Base-by-base conservation (phyloP, 2,113 vertebrate genomes). In the Pelmatolapia mariae region DNA sequence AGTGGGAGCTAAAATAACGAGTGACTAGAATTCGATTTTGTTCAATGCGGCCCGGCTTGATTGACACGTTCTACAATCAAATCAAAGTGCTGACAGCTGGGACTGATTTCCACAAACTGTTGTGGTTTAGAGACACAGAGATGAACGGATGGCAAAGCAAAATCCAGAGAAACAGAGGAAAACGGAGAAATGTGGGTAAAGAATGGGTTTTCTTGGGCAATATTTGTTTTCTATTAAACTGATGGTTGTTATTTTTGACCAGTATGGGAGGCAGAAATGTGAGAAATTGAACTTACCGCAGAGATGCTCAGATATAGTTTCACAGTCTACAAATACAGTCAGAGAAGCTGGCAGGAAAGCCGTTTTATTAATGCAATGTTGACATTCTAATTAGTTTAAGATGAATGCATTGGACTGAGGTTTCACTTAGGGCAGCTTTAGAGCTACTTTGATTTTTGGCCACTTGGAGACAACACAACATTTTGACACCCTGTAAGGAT, bases 81-180 rank as follows among this genome's bases (percentile, higher is more conserved):
- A 95, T 96, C 93, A 95, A 95, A 96, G 95, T 94, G 94, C 89
- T 93, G 94, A 94, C 95, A 95, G 94, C 93, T 96, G 95, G 93
- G 79, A 90, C 80, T 94, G 90, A 95, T 95, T 95, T 94, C 73
- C 84, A 89, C 83, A 93, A 92, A 94, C 93, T 92, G 93, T 91
- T 95, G 93, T 85, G 94, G 94, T 95, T 95, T 89, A 86, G 87
- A 47, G 89, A 91, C 89, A 82, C 57, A 90, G 81, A 89, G 83
- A 59, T 7, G 79, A 91, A 87, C 73, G 80, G 91, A 91, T 90
- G 90, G 85, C 86, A 85, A 89, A 91, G 87, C 22, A 71, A 90
- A 93, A 93, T 88, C 87, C 36, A 68, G 86, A 92, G 73, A 87
- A 90, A 83, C 52, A 59, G 82, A 86, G 81, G 26, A 84, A 89